A percentile compares a stretch with the other conserved stretches of the same genome.
Evolutionary conservation across 2,797 vertebrate genomes (phyloP).

Genomic region (Margarornis squamiger): DNA sequence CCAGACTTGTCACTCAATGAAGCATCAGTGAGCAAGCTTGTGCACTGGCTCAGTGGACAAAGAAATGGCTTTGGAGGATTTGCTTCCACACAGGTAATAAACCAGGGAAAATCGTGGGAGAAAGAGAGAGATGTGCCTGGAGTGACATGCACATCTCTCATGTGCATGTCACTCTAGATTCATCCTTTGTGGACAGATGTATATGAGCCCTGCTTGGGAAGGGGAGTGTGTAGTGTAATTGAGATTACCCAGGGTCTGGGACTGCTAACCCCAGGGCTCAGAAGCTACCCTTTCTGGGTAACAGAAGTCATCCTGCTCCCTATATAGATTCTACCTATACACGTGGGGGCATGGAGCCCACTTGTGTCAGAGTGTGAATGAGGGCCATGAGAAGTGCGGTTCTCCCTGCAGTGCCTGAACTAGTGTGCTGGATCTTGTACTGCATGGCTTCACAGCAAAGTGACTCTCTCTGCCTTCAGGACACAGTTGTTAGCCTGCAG

Average conservation of each 20-base stretch:
- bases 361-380: neutral
- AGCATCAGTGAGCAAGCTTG: conserved; percentile 70
- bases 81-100: conserved; percentile 84
- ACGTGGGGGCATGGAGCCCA: neutral
- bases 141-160: neutral
- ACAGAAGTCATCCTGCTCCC: neutral
- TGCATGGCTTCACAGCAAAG: neutral
- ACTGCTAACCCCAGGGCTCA: neutral
- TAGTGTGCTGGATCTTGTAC: neutral
- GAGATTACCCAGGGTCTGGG: neutral
- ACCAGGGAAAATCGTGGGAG: neutral
- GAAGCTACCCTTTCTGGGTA: neutral
- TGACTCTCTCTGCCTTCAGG: conserved; percentile 68
- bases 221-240: neutral
- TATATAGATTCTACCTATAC: neutral
- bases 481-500: conserved; percentile 89
- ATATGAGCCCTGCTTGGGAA: neutral
- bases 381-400: neutral
- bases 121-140: neutral
- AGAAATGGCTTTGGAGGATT: conserved; percentile 84
- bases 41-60: conserved; percentile 78
- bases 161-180: neutral
- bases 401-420: neutral
- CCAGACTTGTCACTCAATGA: conserved; percentile 52
- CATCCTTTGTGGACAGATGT: neutral